phyloP scores from a whole-genome alignment of 2,113 vertebrate genomes.

The Sporophila hypoxantha region DNA sequence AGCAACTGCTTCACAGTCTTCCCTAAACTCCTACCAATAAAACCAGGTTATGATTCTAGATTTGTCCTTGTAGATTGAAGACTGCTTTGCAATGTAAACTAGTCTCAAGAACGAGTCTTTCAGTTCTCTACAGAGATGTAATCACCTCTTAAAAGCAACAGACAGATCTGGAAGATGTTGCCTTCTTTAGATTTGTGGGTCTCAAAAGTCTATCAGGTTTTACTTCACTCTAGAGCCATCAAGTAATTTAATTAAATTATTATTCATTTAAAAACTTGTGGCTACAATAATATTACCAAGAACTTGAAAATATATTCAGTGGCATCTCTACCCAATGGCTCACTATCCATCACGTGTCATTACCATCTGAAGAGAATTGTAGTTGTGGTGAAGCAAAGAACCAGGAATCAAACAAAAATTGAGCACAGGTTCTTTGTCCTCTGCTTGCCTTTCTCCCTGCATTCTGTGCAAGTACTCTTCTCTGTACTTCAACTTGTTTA shows the following conservation, averaged over 20 bases:
- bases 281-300: not conserved
- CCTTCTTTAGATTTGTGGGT: not conserved
- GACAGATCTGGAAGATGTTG: not conserved
- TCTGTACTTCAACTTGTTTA: not conserved
- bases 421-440: not conserved
- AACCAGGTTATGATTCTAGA: not conserved
- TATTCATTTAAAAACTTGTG: not conserved
- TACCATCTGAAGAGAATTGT: not conserved
- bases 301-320: not conserved
- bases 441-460: not conserved
- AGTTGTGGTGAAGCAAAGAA: not conserved
- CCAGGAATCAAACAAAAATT: not conserved
- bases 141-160: not conserved
- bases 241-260: not conserved
- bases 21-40: not conserved
- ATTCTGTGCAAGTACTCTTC: not conserved
- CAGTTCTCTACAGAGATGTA: not conserved
- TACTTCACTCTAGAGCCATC: not conserved
- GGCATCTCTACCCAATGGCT: not conserved
- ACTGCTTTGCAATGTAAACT: not conserved
- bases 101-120: not conserved
- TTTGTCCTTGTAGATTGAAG: not conserved
- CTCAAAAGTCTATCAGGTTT: not conserved
- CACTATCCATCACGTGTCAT: not conserved
- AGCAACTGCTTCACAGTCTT: not conserved